A percentile compares a stretch with the other conserved stretches of the same genome.
Conservation (phyloP, 2,113 vertebrate species). For the Raphicerus campestris region DNA sequence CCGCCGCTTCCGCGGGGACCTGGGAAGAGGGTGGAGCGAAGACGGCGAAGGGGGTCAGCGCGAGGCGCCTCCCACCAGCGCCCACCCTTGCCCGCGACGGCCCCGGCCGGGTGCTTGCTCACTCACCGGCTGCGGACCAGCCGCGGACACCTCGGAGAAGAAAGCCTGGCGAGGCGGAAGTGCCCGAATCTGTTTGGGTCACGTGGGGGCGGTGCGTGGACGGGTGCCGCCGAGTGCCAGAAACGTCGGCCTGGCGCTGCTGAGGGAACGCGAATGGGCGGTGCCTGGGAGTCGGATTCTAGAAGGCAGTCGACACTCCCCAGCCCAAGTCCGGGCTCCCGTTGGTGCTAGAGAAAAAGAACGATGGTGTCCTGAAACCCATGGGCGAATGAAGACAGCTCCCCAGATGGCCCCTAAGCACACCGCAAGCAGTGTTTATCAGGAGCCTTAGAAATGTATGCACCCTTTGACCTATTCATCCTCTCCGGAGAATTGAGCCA, state of each 20-base stretch:
- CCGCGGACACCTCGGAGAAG: background rate
- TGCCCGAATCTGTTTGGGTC: conserved; percentile 62
- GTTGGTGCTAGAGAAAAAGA: background rate
- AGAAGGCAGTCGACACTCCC: background rate
- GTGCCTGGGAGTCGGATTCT: fast-evolving
- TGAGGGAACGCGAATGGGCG: too few relatives aligned
- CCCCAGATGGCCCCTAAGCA: background rate
- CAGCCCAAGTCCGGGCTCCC: fast-evolving
- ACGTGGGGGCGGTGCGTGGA: conserved; percentile 41
- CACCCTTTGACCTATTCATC: background rate
- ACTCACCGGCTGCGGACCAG: conserved; percentile 3
- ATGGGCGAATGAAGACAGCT: background rate
- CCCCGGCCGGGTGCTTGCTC: background rate
- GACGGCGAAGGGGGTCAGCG: background rate
- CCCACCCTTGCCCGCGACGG: background rate
- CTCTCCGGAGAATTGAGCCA: background rate
- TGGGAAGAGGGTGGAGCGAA: background rate
- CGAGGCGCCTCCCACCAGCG: background rate
- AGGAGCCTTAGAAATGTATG: background rate
- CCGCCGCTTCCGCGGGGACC: conserved; percentile 49
- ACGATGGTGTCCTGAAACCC: background rate
- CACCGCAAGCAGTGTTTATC: background rate
- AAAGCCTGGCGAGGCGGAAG: conserved; percentile 51
- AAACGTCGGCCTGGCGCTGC: fast-evolving
- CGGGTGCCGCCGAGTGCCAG: background rate